A percentile compares a stretch with the other conserved stretches of the same genome.
Evolutionary conservation across 2,797 vertebrate species (phyloP).

Genomic region (Microcaecilia unicolor): DNA sequence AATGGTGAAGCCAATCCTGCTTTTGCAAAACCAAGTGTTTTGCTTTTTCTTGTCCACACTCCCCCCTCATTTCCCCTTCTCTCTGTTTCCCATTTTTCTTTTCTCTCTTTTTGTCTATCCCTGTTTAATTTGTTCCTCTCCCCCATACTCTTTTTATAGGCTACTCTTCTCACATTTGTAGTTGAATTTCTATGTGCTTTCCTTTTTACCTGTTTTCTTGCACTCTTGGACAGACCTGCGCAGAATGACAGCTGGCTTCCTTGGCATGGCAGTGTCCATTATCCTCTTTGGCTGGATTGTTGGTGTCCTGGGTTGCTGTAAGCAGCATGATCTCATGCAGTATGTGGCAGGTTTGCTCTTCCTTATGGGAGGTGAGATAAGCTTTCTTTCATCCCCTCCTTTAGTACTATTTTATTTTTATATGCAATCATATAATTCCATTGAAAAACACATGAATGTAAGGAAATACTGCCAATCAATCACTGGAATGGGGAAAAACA

Average conservation of each 20-base stretch:
- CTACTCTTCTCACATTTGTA: too few relatives aligned
- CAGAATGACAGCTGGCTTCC: conserved; percentile 88
- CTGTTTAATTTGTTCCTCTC: too few relatives aligned
- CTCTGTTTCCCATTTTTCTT: neutral
- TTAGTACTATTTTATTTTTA: conserved; percentile 2
- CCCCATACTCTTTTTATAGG: too few relatives aligned
- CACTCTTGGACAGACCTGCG: conserved; percentile 67
- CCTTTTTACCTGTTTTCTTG: too few relatives aligned
- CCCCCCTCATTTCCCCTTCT: neutral
- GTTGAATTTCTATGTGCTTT: too few relatives aligned
- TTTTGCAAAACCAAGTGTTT: neutral
- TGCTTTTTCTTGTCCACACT: neutral
- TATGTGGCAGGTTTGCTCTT: conserved; percentile 92
- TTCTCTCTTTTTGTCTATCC: too few relatives aligned
- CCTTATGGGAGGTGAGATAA: conserved; percentile 87
- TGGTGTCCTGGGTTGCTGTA: conserved; percentile 85
- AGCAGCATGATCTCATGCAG: conserved; percentile 92
- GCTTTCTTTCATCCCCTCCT: neutral
- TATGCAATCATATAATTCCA: too few relatives aligned
- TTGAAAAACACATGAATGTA: too few relatives aligned
- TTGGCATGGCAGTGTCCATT: conserved; percentile 91
- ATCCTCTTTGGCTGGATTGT: conserved; percentile 91
- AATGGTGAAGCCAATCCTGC: too few relatives aligned
- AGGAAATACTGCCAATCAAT: too few relatives aligned
- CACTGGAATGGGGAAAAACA: too few relatives aligned